Evolutionary conservation across 2,888 invertebrate species (phyloP).

Genomic region (Eledona agricola): DNA sequence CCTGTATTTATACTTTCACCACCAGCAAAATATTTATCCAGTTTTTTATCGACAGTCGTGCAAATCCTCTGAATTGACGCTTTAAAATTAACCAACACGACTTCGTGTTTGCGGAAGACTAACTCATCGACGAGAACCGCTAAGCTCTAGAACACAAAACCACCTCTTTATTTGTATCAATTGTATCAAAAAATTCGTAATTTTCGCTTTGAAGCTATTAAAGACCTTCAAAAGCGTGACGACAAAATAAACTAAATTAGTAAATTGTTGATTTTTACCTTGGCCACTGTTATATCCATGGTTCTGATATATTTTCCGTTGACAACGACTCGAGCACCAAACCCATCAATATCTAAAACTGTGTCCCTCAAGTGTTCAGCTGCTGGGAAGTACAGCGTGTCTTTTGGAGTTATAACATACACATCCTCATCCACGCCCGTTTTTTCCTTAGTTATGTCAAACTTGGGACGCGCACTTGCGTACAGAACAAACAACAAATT

Average conservation of each 20-base stretch:
- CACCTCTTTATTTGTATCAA: too few relatives aligned
- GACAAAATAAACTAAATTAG: neutral
- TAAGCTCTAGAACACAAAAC: slow-evolving; percentile 28
- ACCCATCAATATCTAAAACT: slow-evolving; percentile 57
- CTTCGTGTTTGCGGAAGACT: slow-evolving; percentile 4
- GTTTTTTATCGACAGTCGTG: slow-evolving; percentile 8
- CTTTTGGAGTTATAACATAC: slow-evolving; percentile 71
- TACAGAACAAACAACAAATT: slow-evolving; percentile 66
- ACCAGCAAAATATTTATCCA: slow-evolving; percentile 11
- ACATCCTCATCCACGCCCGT: slow-evolving; percentile 54
- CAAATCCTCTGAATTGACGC: slow-evolving; percentile 14
- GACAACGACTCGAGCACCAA: slow-evolving; percentile 55
- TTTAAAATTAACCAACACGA: slow-evolving; percentile 20
- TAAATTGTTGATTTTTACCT: slow-evolving; percentile 59
- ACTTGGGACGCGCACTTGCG: slow-evolving; percentile 64
- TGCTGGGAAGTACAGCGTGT: slow-evolving; percentile 80
- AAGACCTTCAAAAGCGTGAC: neutral
- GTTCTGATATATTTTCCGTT: slow-evolving; percentile 67
- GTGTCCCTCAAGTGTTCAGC: slow-evolving; percentile 75
- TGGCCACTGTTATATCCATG: slow-evolving; percentile 71
- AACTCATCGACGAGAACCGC: slow-evolving; percentile 21
- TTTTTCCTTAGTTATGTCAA: slow-evolving; percentile 53
- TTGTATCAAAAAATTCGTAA: too few relatives aligned
- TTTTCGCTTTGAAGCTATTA: too few relatives aligned
- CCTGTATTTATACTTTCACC: too few relatives aligned